phyloP scores from a whole-genome alignment of 2,113 vertebrate species.

The Protobothrops flavoviridis region DNA sequence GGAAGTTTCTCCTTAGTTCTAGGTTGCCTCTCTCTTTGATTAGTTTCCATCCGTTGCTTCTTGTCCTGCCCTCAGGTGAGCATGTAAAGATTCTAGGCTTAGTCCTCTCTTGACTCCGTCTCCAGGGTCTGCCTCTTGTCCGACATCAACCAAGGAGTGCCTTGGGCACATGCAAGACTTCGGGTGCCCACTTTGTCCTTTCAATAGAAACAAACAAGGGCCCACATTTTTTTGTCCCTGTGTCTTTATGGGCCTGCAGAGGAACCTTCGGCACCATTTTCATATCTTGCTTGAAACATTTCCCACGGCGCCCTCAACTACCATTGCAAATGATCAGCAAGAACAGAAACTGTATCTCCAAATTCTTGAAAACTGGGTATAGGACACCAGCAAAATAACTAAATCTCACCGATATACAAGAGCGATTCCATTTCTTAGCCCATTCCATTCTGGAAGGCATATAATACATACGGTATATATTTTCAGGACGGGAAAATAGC shows the following conservation, averaged over 20 bases:
- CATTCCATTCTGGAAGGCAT: neutral
- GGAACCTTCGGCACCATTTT: neutral
- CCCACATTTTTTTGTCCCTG: neutral
- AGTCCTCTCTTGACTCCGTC: too few species aligned
- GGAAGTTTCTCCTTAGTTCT: too few species aligned
- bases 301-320: neutral
- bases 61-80: too few species aligned
- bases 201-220: neutral
- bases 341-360: neutral
- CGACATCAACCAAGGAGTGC: neutral
- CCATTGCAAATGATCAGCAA: neutral
- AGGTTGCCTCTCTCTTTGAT: too few species aligned
- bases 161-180: neutral
- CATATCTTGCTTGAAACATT: neutral
- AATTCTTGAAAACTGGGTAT: neutral
- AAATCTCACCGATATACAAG: neutral
- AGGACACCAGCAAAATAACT: neutral
- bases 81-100: too few species aligned
- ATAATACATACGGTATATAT: neutral
- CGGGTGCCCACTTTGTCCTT: neutral
- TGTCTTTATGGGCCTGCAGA: neutral
- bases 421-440: neutral
- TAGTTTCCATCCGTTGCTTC: too few species aligned
- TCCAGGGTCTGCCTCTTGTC: too few species aligned
- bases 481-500: neutral